These are phyloP conservation scores for Hypomecis atomaria DNA, from an alignment of 2,888 invertebrate genomes.

Conservation along the genomic window DNA sequence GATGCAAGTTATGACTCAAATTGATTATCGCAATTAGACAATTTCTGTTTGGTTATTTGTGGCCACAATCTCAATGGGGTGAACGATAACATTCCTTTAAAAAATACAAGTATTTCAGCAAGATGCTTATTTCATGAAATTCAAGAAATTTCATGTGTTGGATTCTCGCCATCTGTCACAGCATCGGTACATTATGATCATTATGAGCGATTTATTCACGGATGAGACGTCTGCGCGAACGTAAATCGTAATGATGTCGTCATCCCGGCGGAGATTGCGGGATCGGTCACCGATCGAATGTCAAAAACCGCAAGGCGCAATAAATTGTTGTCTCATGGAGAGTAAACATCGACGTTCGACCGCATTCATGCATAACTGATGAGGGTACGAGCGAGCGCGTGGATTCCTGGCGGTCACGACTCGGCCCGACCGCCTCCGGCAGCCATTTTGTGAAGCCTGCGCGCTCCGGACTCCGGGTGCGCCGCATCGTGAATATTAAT, in stretches of 20 bases:
- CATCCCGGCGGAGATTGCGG: constrained; percentile 55
- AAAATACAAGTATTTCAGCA: constrained; percentile 5
- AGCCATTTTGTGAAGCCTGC: constrained; percentile 81
- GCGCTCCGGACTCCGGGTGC: constrained; percentile 68
- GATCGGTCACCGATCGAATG: constrained; percentile 72
- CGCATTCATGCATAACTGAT: constrained; percentile 84
- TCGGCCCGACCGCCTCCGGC: constrained; percentile 72
- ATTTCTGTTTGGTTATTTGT: constrained; percentile 14
- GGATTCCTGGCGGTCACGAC: constrained; percentile 82
- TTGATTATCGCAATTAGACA: constrained; percentile 19
- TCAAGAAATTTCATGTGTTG: constrained; percentile 31
- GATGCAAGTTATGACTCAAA: constrained; percentile 53
- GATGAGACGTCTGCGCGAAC: constrained; percentile 48
- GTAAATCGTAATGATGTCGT: constrained; percentile 65
- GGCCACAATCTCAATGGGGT: constrained; percentile 4
- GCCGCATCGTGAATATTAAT: constrained; percentile 75
- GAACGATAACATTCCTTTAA: neutral
- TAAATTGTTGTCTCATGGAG: constrained; percentile 82
- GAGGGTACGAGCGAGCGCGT: constrained; percentile 78
- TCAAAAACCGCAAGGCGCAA: constrained; percentile 82
- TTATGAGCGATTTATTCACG: constrained; percentile 49
- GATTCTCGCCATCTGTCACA: constrained; percentile 43
- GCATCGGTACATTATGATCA: constrained; percentile 38
- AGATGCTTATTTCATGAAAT: constrained; percentile 25
- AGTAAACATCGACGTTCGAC: constrained; percentile 81